Evolutionary conservation across 2,888 invertebrate genomes (phyloP), one percentile per base, ranked within the genome.

Genomic region (Volucella inanis): DNA sequence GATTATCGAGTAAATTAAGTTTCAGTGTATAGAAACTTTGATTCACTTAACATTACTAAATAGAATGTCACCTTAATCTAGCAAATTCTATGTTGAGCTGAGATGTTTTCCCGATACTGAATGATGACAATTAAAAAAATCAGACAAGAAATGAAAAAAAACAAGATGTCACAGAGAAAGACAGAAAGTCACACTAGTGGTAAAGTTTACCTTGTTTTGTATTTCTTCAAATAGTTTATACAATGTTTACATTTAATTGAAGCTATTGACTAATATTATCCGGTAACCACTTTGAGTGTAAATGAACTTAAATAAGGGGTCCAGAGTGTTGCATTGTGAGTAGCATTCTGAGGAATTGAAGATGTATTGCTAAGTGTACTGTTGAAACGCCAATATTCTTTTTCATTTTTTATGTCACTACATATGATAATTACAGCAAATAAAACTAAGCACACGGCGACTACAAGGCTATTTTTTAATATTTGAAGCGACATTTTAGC

Each of bases 251-350:
- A 12, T 22, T 45, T 9, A 3, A 61, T 15, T 43, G 18, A 41
- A 43, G 1, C 0, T 10, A 15, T 15, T 18, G 8, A 31, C 14
- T 1, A 45, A 49, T 1, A 1, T 41, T 43, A 71, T 11, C 71
- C 71, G 4, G 71, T 52, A 14, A 43, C n/a, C 8, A 41, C 59
- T 43, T 71, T 71, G 3, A 71, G 59, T 14, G 71, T 43, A 2
- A n/a, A 41, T 8, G 38, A 0, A n/a, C 41, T 14, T 14, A 71
- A 22, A 31, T 31, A 31, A 6, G 6, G 31, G 0, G 2, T 31
- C 6, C 0, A 49, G 71, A 47, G 39, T 18, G 18, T 12, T 31
- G 6, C 11, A 22, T 67, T 43, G n/a, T 45, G 9, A 11, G 15
- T 38, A 6, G 38, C 15, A 8, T 57, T 39, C 15, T 10, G 39